phyloP scores from a whole-genome alignment of 2,113 vertebrate species.

The Cricetomys ansorgei region DNA sequence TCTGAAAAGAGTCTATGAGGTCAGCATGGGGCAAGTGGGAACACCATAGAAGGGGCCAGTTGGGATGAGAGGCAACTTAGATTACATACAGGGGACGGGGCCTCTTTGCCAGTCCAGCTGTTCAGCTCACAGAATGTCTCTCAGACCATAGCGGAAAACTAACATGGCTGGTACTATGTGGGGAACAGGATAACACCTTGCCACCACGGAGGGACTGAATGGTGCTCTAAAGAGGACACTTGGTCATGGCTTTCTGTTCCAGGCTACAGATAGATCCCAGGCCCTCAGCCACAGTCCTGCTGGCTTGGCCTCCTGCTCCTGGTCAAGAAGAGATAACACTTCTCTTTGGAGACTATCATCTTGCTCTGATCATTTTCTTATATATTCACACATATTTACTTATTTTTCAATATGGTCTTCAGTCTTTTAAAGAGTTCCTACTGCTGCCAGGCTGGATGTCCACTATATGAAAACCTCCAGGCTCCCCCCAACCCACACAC shows the following conservation, averaged over 20 bases:
- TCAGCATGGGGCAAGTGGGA: not conserved
- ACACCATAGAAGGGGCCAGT: not conserved
- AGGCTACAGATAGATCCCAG: not conserved
- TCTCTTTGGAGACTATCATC: not conserved
- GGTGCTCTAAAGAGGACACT: no score
- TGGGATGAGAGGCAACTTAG: not conserved
- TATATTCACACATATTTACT: no score
- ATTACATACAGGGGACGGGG: rapidly evolving
- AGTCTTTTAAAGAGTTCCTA: not conserved
- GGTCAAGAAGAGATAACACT: no score
- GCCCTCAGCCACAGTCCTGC: not conserved
- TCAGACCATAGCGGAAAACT: not conserved
- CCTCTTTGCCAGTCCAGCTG: not conserved
- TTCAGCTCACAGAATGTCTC: no score
- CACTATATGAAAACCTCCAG: not conserved
- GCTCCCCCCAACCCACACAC: not conserved
- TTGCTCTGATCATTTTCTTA: not conserved
- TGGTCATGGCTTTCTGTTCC: not conserved
- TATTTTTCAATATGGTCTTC: not conserved
- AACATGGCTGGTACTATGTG: rapidly evolving
- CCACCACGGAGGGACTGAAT: no score
- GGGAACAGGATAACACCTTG: no score
- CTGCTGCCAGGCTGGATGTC: not conserved
- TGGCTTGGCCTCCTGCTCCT: not conserved
- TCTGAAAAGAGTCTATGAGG: not conserved